These are phyloP conservation scores for Tarsius wallacei DNA, from an alignment of 2,797 vertebrate species.

Conservation along the genomic window DNA sequence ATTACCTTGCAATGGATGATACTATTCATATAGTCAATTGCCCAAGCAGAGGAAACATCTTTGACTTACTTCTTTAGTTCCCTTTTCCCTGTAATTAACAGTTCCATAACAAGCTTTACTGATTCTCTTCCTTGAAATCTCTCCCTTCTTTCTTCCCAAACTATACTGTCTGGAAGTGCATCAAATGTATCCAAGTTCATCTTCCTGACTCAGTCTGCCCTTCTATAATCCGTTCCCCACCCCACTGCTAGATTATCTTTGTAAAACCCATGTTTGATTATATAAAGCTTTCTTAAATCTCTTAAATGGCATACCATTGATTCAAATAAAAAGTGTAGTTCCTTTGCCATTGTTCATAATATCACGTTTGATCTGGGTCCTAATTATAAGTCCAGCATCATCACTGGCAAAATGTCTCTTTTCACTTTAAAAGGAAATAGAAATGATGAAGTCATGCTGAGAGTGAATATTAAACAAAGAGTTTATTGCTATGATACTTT, in stretches of 20 bases:
- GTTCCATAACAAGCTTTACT: background rate
- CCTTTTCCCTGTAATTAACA: background rate
- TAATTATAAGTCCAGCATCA: background rate
- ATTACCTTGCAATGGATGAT: background rate
- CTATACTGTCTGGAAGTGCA: background rate
- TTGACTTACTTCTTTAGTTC: background rate
- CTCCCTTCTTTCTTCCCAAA: background rate
- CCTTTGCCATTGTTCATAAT: background rate
- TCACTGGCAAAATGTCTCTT: background rate
- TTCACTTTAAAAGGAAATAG: background rate
- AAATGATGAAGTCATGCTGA: background rate
- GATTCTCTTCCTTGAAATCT: background rate
- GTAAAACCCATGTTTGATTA: background rate
- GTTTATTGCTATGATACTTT: background rate
- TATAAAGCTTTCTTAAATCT: background rate
- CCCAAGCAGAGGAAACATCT: background rate
- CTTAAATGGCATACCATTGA: background rate
- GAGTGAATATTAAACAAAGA: background rate
- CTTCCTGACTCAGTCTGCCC: background rate
- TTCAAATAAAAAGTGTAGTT: background rate
- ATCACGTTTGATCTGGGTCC: background rate
- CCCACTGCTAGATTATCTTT: background rate
- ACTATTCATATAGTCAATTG: background rate
- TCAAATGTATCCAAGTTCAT: background rate
- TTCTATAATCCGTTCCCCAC: background rate